Evolutionary conservation across 2,113 vertebrate genomes (phyloP).

Genomic region (Panthera uncia): DNA sequence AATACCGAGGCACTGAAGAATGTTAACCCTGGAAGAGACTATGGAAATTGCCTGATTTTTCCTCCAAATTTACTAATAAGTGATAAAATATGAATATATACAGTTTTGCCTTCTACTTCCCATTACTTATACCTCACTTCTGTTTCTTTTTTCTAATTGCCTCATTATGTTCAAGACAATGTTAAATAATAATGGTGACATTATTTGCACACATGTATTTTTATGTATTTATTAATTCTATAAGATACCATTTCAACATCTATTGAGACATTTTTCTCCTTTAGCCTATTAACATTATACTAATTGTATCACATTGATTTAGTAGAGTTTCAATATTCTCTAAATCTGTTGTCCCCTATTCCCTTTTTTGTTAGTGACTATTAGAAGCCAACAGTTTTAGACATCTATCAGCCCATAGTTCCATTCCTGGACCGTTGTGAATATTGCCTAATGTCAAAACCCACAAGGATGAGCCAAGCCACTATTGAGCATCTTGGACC

Average conservation of each 20-base stretch:
- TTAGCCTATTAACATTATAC: neutral
- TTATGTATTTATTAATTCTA: neutral
- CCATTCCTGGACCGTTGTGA: neutral
- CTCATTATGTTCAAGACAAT: neutral
- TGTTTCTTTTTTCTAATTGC: neutral
- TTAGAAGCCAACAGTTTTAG: neutral
- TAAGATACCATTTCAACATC: neutral
- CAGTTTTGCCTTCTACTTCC: neutral
- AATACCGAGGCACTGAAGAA: neutral
- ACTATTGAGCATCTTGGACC: neutral
- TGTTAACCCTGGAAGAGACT: neutral
- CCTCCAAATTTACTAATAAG: neutral
- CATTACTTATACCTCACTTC: neutral
- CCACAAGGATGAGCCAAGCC: neutral
- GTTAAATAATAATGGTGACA: neutral
- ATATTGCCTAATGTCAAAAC: neutral
- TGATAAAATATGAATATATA: neutral
- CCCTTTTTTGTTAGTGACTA: neutral
- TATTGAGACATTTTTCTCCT: neutral
- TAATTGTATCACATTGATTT: neutral
- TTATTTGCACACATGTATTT: neutral
- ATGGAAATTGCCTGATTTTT: neutral
- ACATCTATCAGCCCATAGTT: neutral
- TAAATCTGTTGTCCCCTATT: neutral
- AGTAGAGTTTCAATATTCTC: neutral